A percentile compares a stretch with the other conserved stretches of the same genome.
Evolutionary conservation across 2,888 invertebrate species (phyloP).

Genomic region (Apocheima hispidaria): DNA sequence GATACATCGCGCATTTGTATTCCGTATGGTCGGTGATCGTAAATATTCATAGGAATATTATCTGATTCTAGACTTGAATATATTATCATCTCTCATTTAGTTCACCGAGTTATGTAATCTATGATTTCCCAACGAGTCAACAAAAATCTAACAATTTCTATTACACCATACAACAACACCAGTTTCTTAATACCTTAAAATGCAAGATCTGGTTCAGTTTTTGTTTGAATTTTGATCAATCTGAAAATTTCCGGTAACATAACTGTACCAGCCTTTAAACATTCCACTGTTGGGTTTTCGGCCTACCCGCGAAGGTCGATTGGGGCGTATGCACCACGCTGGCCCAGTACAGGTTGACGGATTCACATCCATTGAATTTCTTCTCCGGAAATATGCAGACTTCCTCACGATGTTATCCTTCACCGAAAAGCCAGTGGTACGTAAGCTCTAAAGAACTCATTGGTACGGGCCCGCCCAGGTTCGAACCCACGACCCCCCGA

Average conservation of each 20-base stretch:
- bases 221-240: background rate
- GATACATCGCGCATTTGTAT: conserved; percentile 18
- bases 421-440: too few species aligned
- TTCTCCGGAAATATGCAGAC: too few species aligned
- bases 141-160: background rate
- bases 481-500: too few species aligned
- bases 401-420: too few species aligned
- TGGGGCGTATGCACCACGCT: too few species aligned
- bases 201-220: background rate
- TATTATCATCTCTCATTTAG: conserved; percentile 3
- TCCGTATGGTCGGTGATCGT: conserved; percentile 10
- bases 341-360: too few species aligned
- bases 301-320: too few species aligned
- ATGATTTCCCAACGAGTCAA: background rate
- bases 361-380: too few species aligned
- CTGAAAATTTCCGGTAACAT: background rate
- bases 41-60: conserved; percentile 6
- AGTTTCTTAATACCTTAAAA: background rate
- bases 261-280: too few species aligned
- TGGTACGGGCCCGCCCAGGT: too few species aligned
- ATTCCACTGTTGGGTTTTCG: too few species aligned
- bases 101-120: background rate
- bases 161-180: background rate
- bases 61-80: background rate
- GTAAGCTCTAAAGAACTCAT: too few species aligned